Evolutionary conservation across 2,888 invertebrate genomes (phyloP), one percentile per base, ranked within the genome.

Genomic region (Pseudeuparius sepicola): DNA sequence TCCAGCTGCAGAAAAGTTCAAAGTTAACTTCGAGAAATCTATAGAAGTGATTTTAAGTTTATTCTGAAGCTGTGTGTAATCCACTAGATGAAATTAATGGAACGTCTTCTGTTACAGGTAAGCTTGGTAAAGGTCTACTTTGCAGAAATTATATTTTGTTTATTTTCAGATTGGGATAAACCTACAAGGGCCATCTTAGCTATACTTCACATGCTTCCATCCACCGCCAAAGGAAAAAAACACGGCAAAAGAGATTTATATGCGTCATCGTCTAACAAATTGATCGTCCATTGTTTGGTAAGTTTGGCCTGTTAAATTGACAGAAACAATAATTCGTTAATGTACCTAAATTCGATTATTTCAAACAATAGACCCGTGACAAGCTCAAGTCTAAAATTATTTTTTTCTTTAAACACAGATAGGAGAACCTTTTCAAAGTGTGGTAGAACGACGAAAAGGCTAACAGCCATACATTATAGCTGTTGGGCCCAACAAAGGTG

Each of bases 151-250:
- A n/a, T n/a, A n/a, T n/a, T n/a, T n/a, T n/a, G n/a, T n/a, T n/a
- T n/a, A n/a, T n/a, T n/a, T n/a, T 7, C 20, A 20, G 20, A n/a
- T n/a, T 20, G 20, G 20, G 20, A 20, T n/a, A 20, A 20, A 20
- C 7, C n/a, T 20, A 20, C 20, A 7, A 6, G 20, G n/a, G 20
- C 20, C 20, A 20, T 20, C 6, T n/a, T 20, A 7, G 20, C 20
- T 20, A 7, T 20, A n/a, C 20, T 20, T 6, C 20, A 20, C 6
- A 20, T 20, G 20, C 20, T 20, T 7, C 20, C 20, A 20, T 20
- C 20, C 7, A 20, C 20, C n/a, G 20, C 20, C n/a, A 20, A 20
- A 20, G 20, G 20, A 20, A 20, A n/a, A 20, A n/a, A 7, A 7
- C 20, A 7, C 20, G 20, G 20, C 6, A 20, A 6, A 20, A 20